Conservation (phyloP, 1,140 invertebrate genomes). For the Globodera rostochiensis region DNA sequence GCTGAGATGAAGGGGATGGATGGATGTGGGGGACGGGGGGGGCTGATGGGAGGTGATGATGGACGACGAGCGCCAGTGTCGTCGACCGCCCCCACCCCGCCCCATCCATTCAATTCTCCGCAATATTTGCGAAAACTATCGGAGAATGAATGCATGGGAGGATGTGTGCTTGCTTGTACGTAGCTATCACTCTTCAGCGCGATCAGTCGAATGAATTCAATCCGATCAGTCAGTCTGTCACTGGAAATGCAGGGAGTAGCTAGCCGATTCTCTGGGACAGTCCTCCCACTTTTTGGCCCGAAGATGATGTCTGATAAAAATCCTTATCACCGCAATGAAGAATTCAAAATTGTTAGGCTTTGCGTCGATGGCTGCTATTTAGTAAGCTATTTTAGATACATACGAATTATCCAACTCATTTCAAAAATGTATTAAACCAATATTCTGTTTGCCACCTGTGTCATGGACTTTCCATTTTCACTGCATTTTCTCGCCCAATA, state of each 20-base stretch:
- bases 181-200: background rate
- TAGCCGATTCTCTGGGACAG: no score
- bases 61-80: background rate
- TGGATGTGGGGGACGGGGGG: background rate
- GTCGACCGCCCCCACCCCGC: no score
- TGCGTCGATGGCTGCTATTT: no score
- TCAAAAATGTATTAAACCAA: background rate
- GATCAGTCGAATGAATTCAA: background rate
- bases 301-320: background rate
- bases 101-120: background rate
- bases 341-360: background rate
- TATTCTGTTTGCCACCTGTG: background rate
- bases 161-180: background rate
- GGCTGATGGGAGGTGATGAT: background rate
- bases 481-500: background rate
- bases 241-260: background rate
- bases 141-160: background rate
- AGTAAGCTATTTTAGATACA: no score
- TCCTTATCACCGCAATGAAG: background rate
- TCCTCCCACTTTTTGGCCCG: no score
- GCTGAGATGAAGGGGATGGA: background rate
- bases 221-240: background rate
- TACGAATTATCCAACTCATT: no score
- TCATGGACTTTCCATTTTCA: background rate
- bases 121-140: slow-evolving; percentile 1